Percentiles rank a stretch among this genome's conserved stretches.
Conservation (phyloP, 2,113 vertebrate genomes). For the Apodemus speciosus region DNA sequence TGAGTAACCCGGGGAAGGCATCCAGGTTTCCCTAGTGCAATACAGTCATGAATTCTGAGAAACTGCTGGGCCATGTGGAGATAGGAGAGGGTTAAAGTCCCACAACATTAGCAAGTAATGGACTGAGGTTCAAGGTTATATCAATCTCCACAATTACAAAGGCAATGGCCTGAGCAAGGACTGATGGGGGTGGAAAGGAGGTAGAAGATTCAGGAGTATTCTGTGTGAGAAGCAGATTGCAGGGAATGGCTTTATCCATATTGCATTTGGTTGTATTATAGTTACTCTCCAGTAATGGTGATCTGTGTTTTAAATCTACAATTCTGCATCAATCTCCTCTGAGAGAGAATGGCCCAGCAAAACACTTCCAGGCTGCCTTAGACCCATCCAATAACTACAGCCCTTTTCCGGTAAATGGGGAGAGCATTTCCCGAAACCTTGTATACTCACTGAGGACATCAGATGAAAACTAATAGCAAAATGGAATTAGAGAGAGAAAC, state of each 20-base stretch:
- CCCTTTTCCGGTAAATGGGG: conserved; percentile 38
- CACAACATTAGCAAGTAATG: not conserved
- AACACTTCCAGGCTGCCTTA: conserved; percentile 22
- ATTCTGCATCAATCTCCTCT: conserved; percentile 5
- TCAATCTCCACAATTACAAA: not conserved
- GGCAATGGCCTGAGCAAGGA: not conserved
- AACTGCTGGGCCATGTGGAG: not conserved
- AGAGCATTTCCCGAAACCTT: conserved; percentile 5
- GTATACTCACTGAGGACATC: not conserved
- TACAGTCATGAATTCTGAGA: not conserved
- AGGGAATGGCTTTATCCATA: conserved; percentile 33
- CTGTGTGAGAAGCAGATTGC: not conserved
- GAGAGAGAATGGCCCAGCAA: conserved; percentile 48
- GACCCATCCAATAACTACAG: not conserved
- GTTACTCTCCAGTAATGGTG: conserved; percentile 30
- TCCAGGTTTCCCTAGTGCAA: not conserved
- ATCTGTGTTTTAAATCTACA: conserved; percentile 43
- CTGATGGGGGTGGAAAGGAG: not conserved
- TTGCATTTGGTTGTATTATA: conserved; percentile 33
- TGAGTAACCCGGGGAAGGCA: not conserved
- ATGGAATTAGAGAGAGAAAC: not conserved
- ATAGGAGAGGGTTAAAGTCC: not conserved
- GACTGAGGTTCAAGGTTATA: not conserved
- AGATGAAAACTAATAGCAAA: not conserved
- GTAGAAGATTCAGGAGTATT: not conserved